Evolutionary conservation across 2,888 invertebrate genomes (phyloP).

Genomic region (Tridacna gigas): DNA sequence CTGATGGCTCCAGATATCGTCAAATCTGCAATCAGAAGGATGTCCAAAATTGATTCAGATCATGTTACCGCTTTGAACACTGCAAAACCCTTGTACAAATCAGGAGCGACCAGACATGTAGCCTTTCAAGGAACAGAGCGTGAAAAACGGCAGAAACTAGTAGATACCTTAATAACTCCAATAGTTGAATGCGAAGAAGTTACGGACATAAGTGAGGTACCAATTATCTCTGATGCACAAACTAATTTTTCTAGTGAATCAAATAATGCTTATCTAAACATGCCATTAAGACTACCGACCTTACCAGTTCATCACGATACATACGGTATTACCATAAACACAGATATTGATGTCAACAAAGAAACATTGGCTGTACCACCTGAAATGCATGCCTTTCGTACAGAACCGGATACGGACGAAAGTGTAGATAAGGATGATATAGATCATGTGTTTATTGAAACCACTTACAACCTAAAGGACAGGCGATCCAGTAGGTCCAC

Average conservation of each 20-base stretch:
- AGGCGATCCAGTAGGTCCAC: conserved; percentile 58
- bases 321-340: neutral
- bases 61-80: neutral
- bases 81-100: neutral
- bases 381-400: neutral
- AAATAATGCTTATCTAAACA: neutral
- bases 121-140: neutral
- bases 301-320: neutral
- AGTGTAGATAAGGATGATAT: neutral
- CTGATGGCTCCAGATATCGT: conserved; percentile 8
- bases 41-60: neutral
- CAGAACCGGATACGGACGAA: neutral
- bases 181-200: neutral
- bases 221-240: neutral
- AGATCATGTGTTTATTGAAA: conserved; percentile 33
- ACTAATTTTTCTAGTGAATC: neutral
- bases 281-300: neutral
- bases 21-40: conserved; percentile 14
- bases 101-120: neutral
- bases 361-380: neutral
- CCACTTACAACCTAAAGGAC: conserved; percentile 31
- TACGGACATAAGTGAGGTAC: neutral
- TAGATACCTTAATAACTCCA: conserved; percentile 9
- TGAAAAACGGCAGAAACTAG: neutral
- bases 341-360: neutral